Evolutionary conservation across 2,888 invertebrate genomes (phyloP).

Genomic region (Campaea margaritaria): DNA sequence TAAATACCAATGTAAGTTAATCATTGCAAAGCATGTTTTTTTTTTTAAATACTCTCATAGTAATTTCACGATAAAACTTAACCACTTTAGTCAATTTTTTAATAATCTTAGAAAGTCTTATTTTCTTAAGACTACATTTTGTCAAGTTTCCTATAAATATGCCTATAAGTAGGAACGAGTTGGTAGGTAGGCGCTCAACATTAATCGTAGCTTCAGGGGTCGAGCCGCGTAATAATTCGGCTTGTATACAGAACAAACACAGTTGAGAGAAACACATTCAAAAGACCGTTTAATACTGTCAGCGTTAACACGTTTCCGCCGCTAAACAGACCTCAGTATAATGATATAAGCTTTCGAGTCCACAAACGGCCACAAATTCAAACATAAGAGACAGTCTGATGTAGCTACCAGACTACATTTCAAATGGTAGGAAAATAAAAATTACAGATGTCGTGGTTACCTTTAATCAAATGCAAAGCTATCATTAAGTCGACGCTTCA

Average conservation of each 20-base stretch:
- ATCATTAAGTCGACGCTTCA: slow-evolving; percentile 79
- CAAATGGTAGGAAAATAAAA: slow-evolving; percentile 66
- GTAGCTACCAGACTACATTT: slow-evolving; percentile 48
- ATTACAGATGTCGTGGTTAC: slow-evolving; percentile 76
- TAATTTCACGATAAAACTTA: no score
- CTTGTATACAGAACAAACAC: slow-evolving; percentile 16
- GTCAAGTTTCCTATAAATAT: no score
- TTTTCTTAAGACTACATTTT: no score
- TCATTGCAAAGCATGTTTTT: no score
- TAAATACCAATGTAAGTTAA: no score
- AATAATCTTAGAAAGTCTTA: no score
- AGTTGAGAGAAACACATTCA: slow-evolving; percentile 52
- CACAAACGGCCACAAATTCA: slow-evolving; percentile 56
- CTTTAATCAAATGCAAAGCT: slow-evolving; percentile 83
- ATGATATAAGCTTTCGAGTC: slow-evolving; percentile 61
- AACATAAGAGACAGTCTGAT: slow-evolving; percentile 49
- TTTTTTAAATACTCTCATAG: no score
- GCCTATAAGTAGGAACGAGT: not conserved
- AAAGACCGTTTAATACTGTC: slow-evolving; percentile 65
- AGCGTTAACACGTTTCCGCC: slow-evolving; percentile 63
- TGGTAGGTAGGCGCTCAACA: slow-evolving; percentile 33
- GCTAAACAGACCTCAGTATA: slow-evolving; percentile 59
- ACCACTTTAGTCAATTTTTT: no score
- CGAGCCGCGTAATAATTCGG: slow-evolving; percentile 8
- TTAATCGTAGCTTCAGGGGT: slow-evolving; percentile 32